Base-by-base conservation (phyloP, 1,140 invertebrate genomes). In the Chrysopa pallens region DNA sequence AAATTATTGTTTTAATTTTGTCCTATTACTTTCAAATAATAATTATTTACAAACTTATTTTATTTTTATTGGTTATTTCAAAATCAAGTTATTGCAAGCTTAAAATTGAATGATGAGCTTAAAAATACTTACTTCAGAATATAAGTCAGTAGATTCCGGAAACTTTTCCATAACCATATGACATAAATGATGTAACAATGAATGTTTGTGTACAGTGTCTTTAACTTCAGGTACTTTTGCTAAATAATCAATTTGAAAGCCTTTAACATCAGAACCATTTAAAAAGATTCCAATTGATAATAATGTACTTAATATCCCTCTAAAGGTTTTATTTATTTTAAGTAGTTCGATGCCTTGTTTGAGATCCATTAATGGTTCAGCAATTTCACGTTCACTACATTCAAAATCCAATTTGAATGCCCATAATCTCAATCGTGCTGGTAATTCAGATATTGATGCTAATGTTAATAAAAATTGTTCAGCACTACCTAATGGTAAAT, bases 321-420 rank as follows among this genome's bases (percentile, higher is more conserved):
- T 82, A 65, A 98, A 98, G 17, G 95, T 98, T 64, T 84, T 83
- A 65, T 93, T 97, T 47, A 75, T 71, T 63, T 81, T 79, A 40
- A 96, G 64, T 38, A 88, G 77, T 63, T 91, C 86, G 59, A 96
- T 85, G 48, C 91, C 93, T 63, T 91, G 84, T 68, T 98, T 98
- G 46, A 98, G 66, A 69, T 98, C 94, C 88, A 95, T 93, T 52
- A 98, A 67, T 38, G 94, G 92, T 66, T 98, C 95, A 43, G 91
- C 89, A 55, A 98, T 90, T 77, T 99, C 95, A 78, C 89, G 85
- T 68, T 98, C 93, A 47, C 86, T 78, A 58, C 83, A 86, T 61
- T 97, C 93, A 64, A 96, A 99, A 68, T 99, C 96, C 29, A 98
- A 66, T 61, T 96, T 95, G 66, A 98, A 99, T 41, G 94, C 80